phyloP scores from a whole-genome alignment of 2,888 invertebrate genomes.

The Caenorhabditis sp. region DNA sequence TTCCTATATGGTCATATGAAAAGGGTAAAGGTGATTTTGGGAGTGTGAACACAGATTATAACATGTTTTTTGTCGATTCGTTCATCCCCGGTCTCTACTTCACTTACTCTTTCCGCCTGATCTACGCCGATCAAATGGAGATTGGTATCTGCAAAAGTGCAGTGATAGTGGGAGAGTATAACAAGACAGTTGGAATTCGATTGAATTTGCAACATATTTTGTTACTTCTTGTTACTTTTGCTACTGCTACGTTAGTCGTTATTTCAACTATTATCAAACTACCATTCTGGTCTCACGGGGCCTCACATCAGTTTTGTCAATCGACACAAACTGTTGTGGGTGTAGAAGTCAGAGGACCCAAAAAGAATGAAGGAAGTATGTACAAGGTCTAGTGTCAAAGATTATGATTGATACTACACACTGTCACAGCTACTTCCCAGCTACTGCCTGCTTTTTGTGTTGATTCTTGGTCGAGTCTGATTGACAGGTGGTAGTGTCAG shows the following conservation, averaged over 20 bases:
- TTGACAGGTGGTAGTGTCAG: constrained; percentile 29
- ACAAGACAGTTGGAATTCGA: not conserved
- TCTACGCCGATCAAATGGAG: not conserved
- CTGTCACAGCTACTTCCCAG: not conserved
- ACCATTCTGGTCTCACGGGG: constrained; percentile 14
- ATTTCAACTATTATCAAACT: not conserved
- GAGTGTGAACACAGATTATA: not conserved
- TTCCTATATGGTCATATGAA: not conserved
- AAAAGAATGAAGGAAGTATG: constrained; percentile 16
- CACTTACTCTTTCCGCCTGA: constrained; percentile 1
- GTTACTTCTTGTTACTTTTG: no score
- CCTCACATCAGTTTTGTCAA: not conserved
- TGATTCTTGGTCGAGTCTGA: constrained; percentile 46
- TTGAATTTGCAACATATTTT: not conserved
- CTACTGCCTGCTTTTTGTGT: not conserved
- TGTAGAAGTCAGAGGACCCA: not conserved
- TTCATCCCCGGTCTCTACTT: no score
- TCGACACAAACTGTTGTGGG: constrained; percentile 5
- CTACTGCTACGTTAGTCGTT: not conserved
- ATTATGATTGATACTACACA: constrained; percentile 47
- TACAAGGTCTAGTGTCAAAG: constrained; percentile 10
- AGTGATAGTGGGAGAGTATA: not conserved
- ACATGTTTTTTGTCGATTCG: not conserved
- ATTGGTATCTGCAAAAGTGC: constrained; percentile 5
- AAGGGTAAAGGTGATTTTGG: not conserved